Conservation (phyloP, 2,888 invertebrate genomes). For the Drosophila longiperda region DNA sequence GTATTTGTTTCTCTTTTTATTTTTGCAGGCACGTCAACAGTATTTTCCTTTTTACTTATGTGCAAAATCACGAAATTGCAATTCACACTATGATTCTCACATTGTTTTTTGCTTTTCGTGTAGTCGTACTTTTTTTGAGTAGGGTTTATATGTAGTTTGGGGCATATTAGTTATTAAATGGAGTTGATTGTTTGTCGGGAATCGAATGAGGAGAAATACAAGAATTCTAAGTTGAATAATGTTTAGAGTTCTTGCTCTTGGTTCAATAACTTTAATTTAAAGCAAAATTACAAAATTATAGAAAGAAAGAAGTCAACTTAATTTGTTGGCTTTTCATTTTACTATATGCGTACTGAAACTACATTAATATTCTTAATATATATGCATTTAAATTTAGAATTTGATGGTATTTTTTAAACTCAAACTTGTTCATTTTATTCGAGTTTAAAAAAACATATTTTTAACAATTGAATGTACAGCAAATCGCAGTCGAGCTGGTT, state of each 20-base stretch:
- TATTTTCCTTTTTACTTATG: conserved; percentile 21
- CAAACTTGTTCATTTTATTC: neutral
- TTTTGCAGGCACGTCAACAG: conserved; percentile 17
- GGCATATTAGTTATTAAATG: neutral
- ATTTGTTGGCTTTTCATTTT: neutral
- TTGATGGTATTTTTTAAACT: neutral
- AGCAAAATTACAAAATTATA: neutral
- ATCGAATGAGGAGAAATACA: neutral
- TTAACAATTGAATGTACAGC: conserved; percentile 9
- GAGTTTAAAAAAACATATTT: neutral
- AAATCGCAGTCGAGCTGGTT: conserved; percentile 7
- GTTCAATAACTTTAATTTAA: neutral
- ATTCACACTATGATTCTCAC: conserved; percentile 50
- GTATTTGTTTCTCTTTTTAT: neutral
- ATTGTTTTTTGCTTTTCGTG: conserved; percentile 14
- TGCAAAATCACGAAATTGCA: conserved; percentile 57
- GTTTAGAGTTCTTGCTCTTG: neutral
- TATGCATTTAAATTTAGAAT: neutral
- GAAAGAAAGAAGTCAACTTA: neutral
- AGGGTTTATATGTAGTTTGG: neutral
- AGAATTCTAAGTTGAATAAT: neutral
- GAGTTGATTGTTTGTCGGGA: neutral
- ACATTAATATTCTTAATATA: neutral
- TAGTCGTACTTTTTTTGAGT: neutral
- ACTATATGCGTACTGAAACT: neutral